Base-by-base conservation (phyloP, 2,888 invertebrate species). In the Cordylochernes scorpioides region DNA sequence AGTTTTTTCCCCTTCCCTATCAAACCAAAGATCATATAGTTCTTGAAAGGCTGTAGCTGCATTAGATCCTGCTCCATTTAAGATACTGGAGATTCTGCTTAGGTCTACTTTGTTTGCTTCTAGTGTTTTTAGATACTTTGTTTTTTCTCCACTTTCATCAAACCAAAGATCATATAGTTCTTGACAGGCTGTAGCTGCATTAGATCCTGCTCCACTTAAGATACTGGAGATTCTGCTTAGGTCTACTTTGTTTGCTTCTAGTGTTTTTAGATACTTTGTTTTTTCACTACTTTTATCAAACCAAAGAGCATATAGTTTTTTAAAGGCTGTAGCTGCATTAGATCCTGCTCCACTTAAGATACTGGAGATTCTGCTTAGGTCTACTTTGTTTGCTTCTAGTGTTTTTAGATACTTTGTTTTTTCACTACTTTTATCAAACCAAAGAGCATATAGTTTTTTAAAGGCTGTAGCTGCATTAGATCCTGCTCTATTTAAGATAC, bases 1-100 rank as follows among this genome's bases (percentile, higher is more conserved):
- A 26, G 5, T 19, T 32, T 29, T 32, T 25, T 31, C 28, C 28
- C 28, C 31, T 31, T 31, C 24, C 16, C 28, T 24, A 31, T 31
- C 31, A 31, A 28, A 31, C 17, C 17, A 31, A 31, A 16, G 12
- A 28, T 31, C 12, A 28, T 28, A 24, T 28, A 31, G 24, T 22
- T 31, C 28, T 24, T 19, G 27, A 28, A 27, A 31, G 28, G 18
- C 24, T 32, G 19, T 21, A 10, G 28, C 5, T 22, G 28, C 28
- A 28, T 21, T 21, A 28, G 21, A 15, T 24, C 28, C 21, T 19
- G 28, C 15, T 21, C 28, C 21, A 28, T 15, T 24, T 28, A 28
- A 19, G 14, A 28, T 28, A 21, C 28, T 21, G 21, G 28, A 28
- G 10, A 28, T 28, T 19, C 13, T 24, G 24, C 9, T 3, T 21